Conservation (phyloP, 2,888 invertebrate genomes). For the Drosophila hawaiiensis region DNA sequence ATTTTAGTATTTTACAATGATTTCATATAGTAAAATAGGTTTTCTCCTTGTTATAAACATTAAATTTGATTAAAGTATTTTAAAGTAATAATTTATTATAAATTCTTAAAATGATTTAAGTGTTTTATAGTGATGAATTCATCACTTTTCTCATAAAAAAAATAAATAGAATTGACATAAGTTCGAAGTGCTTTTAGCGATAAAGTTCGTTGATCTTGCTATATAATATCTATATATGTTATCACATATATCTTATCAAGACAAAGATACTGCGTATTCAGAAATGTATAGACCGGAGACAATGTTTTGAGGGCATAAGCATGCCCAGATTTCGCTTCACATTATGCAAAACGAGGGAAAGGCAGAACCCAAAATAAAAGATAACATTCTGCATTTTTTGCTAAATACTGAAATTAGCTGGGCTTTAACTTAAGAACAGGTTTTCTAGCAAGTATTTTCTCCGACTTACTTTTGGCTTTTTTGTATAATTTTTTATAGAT, state of each 20-base stretch:
- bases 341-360: conserved; percentile 53
- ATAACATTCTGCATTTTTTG: conserved; percentile 34
- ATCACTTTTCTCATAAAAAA: not conserved
- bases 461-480: conserved; percentile 23
- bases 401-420: conserved; percentile 31
- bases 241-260: not conserved
- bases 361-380: conserved; percentile 24
- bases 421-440: conserved; percentile 36
- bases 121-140: not conserved
- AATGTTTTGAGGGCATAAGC: conserved; percentile 6
- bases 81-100: not conserved
- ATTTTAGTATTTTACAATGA: too few relatives aligned
- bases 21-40: not conserved
- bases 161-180: not conserved
- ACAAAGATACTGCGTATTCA: not conserved
- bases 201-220: not conserved
- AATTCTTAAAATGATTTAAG: not conserved
- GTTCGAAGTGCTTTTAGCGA: not conserved
- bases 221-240: not conserved
- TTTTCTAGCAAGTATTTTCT: conserved; percentile 32
- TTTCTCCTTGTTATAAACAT: not conserved
- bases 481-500: conserved; percentile 42
- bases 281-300: not conserved
- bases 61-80: not conserved
- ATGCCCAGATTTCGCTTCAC: conserved; percentile 12